These are phyloP conservation scores for Atopsyche davidsoni DNA, from an alignment of 1,140 invertebrate genomes.

Conservation along the genomic window DNA sequence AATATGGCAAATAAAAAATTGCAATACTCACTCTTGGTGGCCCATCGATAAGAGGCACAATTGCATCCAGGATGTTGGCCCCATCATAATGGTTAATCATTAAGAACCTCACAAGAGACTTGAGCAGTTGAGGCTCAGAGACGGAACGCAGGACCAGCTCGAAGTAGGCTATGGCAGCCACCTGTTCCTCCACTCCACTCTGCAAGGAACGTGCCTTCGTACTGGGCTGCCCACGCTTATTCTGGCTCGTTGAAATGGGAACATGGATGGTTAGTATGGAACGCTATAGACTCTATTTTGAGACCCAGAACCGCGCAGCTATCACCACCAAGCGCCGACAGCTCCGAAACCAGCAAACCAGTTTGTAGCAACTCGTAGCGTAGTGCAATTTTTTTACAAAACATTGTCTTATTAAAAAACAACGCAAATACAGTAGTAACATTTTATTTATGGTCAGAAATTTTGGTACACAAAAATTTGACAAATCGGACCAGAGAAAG, in stretches of 20 bases:
- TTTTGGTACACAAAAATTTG: no score
- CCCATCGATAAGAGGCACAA: slow-evolving; percentile 68
- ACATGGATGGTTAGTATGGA: slow-evolving; percentile 28
- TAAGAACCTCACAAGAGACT: slow-evolving; percentile 79
- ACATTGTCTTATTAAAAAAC: no score
- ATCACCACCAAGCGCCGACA: no score
- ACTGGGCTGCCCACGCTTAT: slow-evolving; percentile 35
- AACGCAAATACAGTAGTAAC: no score
- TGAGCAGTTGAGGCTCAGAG: slow-evolving; percentile 75
- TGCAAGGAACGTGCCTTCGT: slow-evolving; percentile 52
- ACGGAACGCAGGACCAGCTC: slow-evolving; percentile 84
- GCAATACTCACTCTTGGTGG: slow-evolving; percentile 57
- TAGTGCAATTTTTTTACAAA: no score
- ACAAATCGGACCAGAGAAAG: no score
- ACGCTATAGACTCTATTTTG: slow-evolving; percentile 4
- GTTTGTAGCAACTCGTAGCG: no score
- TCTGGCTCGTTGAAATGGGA: slow-evolving; percentile 25
- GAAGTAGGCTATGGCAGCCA: slow-evolving; percentile 86
- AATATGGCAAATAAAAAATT: no score
- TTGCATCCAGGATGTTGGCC: slow-evolving; percentile 65
- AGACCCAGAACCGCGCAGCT: no score
- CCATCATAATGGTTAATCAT: slow-evolving; percentile 81
- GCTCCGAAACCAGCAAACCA: no score
- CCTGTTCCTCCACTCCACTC: slow-evolving; percentile 78
- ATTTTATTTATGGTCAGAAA: no score